These are phyloP conservation scores for Aricia agestis DNA, from an alignment of 1,140 invertebrate genomes.

Conservation along the genomic window DNA sequence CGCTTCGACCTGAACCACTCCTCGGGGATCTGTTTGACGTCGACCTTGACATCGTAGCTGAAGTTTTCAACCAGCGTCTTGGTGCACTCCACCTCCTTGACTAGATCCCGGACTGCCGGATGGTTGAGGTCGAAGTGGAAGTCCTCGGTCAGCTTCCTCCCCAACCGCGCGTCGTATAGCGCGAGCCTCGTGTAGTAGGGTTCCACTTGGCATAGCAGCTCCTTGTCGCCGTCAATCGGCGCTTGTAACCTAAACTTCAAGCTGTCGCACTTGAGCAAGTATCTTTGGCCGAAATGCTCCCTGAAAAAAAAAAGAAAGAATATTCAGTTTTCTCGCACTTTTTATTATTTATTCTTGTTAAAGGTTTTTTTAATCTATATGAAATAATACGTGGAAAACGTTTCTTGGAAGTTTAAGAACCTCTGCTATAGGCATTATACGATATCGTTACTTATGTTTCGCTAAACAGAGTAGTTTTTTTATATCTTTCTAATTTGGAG, in stretches of 20 bases:
- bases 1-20: constrained; percentile 71
- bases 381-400: too few relatives aligned
- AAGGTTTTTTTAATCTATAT: too few relatives aligned
- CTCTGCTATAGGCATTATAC: too few relatives aligned
- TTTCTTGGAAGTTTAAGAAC: too few relatives aligned
- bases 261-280: constrained; percentile 89
- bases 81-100: constrained; percentile 61
- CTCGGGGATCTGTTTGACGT: constrained; percentile 67
- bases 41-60: constrained; percentile 71
- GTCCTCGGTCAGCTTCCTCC: constrained; percentile 93
- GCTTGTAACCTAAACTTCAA: constrained; percentile 90
- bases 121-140: constrained; percentile 95
- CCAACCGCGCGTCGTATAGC: constrained; percentile 90
- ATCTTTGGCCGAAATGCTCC: constrained; percentile 90
- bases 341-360: too few relatives aligned
- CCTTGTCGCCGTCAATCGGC: constrained; percentile 85
- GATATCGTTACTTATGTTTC: background rate
- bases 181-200: constrained; percentile 93
- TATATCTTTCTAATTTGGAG: background rate
- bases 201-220: constrained; percentile 90
- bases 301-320: constrained; percentile 68
- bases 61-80: constrained; percentile 69
- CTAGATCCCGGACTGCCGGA: constrained; percentile 74
- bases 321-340: too few relatives aligned
- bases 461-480: background rate